These are phyloP conservation scores for Blastobasis adustella DNA, from an alignment of 2,888 invertebrate genomes.

Conservation along the genomic window DNA sequence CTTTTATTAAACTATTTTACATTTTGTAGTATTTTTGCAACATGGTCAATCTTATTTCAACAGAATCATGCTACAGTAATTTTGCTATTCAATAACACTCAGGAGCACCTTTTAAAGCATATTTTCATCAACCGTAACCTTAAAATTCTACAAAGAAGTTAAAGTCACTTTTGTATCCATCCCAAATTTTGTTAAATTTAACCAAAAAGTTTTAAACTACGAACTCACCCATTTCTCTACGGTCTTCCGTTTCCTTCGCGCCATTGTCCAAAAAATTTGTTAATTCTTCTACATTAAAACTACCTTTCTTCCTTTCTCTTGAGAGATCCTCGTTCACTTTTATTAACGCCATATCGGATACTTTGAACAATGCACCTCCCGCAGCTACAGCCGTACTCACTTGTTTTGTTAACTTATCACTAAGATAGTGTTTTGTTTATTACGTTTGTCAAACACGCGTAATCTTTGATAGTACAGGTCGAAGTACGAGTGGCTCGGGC, in stretches of 20 bases:
- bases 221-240: conserved; percentile 61
- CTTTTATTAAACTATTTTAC: background rate
- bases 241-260: conserved; percentile 76
- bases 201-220: background rate
- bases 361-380: no score
- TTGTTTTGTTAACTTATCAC: background rate
- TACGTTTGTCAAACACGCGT: no score
- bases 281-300: conserved; percentile 82
- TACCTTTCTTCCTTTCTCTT: conserved; percentile 80
- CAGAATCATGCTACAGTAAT: no score
- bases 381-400: no score
- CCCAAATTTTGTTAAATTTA: background rate
- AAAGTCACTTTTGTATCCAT: no score
- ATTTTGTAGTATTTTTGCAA: no score
- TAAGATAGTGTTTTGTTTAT: background rate
- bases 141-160: no score
- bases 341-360: background rate
- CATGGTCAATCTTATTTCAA: no score
- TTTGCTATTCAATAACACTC: no score
- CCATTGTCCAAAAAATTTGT: conserved; percentile 86
- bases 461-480: background rate
- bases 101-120: no score
- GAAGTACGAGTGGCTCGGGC: no score
- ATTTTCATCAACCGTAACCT: no score
- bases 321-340: conserved; percentile 79